Percentiles rank a stretch among this genome's conserved stretches.
These are phyloP conservation scores for Platysteira castanea DNA, from an alignment of 2,113 vertebrate genomes.

Conservation along the genomic window DNA sequence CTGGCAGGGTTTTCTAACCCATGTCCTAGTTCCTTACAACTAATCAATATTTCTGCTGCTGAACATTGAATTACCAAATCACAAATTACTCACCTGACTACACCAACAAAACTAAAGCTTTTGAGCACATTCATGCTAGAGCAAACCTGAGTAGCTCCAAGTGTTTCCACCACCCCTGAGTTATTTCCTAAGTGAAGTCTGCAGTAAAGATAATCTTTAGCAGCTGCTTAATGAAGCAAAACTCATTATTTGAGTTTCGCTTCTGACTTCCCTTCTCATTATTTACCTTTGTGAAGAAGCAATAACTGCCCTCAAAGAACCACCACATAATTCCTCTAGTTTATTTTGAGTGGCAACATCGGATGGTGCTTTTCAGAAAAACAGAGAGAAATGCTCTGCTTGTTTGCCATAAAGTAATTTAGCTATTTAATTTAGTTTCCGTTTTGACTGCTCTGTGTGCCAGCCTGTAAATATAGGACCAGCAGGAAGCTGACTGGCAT, in stretches of 20 bases:
- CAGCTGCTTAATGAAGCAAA: constrained; percentile 13
- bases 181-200: not conserved
- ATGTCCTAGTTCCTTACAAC: not conserved
- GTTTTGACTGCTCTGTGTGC: not conserved
- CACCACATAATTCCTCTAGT: not conserved
- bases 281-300: constrained; percentile 3
- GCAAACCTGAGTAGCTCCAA: not conserved
- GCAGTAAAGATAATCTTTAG: not conserved
- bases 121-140: not conserved
- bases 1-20: not conserved
- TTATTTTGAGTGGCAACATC: not conserved
- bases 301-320: not conserved
- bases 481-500: not conserved
- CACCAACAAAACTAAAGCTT: not conserved
- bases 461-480: not conserved
- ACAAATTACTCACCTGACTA: not conserved
- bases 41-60: not conserved
- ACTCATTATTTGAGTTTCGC: not conserved
- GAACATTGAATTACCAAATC: not conserved
- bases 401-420: not conserved
- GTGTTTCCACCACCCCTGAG: not conserved
- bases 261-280: constrained; percentile 23
- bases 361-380: not conserved
- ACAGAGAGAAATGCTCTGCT: not conserved
- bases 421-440: not conserved